phyloP scores from a whole-genome alignment of 2,797 vertebrate genomes.

The Artibeus jamaicensis region DNA sequence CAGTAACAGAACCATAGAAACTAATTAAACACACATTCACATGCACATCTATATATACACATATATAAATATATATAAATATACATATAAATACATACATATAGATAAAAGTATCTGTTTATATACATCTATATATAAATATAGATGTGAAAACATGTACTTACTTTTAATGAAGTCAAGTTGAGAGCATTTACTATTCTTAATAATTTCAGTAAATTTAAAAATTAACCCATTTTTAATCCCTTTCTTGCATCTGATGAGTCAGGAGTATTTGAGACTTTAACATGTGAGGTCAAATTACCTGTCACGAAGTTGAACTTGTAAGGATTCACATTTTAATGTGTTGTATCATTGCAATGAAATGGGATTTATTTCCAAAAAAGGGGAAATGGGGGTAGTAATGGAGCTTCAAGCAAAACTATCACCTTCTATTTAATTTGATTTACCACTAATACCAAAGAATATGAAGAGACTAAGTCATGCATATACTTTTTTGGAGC shows the following conservation, averaged over 20 bases:
- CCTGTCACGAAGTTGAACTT: not conserved
- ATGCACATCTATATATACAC: not conserved
- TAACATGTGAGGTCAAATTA: not conserved
- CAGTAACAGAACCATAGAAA: not conserved
- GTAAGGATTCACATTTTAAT: not conserved
- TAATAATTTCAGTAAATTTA: constrained; percentile 25
- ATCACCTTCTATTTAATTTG: constrained; percentile 19
- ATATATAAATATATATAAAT: no score
- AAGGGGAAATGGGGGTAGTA: not conserved
- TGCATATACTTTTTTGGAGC: not conserved
- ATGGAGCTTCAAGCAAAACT: not conserved
- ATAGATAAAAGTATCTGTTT: no score
- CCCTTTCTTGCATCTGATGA: not conserved
- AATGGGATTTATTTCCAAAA: constrained; percentile 40
- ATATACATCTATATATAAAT: not conserved
- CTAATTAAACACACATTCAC: not conserved
- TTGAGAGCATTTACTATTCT: constrained; percentile 8
- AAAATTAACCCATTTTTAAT: constrained; percentile 19
- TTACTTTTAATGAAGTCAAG: not conserved
- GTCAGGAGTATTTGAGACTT: not conserved
- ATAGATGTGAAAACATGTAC: not conserved
- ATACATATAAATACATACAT: no score
- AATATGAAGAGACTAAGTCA: not conserved
- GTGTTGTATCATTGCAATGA: not conserved
- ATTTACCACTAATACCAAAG: constrained; percentile 8